Percentiles rank a stretch among this genome's conserved stretches.
Evolutionary conservation across 2,113 vertebrate species (phyloP).

Genomic region (Sardina pilchardus): DNA sequence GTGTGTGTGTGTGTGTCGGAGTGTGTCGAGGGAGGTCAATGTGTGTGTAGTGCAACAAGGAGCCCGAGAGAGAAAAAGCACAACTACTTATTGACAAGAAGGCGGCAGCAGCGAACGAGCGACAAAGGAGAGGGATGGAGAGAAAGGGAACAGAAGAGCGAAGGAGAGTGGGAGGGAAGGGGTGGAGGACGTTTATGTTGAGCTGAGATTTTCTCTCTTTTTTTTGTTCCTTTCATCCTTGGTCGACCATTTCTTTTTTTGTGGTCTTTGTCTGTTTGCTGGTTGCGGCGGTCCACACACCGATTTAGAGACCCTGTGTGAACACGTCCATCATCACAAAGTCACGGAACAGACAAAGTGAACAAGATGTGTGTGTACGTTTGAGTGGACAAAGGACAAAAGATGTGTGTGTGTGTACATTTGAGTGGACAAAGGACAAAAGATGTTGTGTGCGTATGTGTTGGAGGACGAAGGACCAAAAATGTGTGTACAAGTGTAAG

Average conservation of each 20-base stretch:
- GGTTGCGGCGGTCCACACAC: not conserved
- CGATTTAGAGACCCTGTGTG: not conserved
- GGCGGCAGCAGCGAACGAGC: slow-evolving; percentile 41
- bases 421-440: too few species aligned
- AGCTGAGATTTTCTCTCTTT: not conserved
- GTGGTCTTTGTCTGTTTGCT: not conserved
- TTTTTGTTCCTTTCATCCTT: too few species aligned
- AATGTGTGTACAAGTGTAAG: not conserved
- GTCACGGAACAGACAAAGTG: slow-evolving; percentile 23
- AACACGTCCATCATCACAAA: not conserved
- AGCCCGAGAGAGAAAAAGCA: slow-evolving; percentile 56
- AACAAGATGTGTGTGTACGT: slow-evolving; percentile 22
- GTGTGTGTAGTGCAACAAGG: slow-evolving; percentile 68
- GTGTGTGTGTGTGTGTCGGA: slow-evolving; percentile 50
- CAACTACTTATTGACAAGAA: slow-evolving; percentile 79
- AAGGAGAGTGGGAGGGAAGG: slow-evolving; percentile 4
- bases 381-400: not conserved
- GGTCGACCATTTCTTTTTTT: too few species aligned
- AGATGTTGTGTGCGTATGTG: not conserved
- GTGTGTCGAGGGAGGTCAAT: slow-evolving; percentile 63
- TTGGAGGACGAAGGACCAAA: slow-evolving; percentile 38
- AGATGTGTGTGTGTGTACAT: not conserved
- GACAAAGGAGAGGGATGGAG: not conserved
- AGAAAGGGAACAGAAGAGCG: slow-evolving; percentile 66
- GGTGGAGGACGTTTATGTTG: not conserved